Evolutionary conservation across 2,113 vertebrate genomes (phyloP).

Genomic region (Tupaia tana): DNA sequence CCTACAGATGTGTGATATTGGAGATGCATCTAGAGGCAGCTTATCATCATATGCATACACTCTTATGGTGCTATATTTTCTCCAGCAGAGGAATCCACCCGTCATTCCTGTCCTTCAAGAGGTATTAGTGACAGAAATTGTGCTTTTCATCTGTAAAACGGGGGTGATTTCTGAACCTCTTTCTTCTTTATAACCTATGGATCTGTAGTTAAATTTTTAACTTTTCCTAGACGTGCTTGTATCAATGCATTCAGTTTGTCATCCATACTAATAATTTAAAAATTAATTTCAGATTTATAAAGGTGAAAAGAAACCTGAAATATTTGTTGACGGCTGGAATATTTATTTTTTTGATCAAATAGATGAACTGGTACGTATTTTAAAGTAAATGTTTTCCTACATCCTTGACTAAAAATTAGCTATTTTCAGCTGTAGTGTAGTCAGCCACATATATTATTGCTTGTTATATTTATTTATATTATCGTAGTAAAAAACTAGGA

Average conservation of each 20-base stretch:
- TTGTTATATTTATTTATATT: constrained; percentile 19
- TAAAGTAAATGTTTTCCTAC: constrained; percentile 63
- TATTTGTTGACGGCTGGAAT: constrained; percentile 95
- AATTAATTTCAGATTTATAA: constrained; percentile 90
- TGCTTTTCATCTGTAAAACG: constrained; percentile 22
- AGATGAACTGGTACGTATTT: constrained; percentile 89
- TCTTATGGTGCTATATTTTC: constrained; percentile 97
- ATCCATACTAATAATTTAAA: constrained; percentile 76
- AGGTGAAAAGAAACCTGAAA: constrained; percentile 92
- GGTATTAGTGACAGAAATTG: constrained; percentile 83
- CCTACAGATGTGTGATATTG: constrained; percentile 95
- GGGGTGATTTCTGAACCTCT: constrained; percentile 1
- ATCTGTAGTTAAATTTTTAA: constrained; percentile 66
- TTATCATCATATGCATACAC: constrained; percentile 97
- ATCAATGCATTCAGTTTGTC: constrained; percentile 57
- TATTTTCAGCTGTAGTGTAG: not conserved
- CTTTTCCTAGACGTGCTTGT: constrained; percentile 69
- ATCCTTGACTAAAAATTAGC: constrained; percentile 58
- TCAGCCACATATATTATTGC: not conserved
- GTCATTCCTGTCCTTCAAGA: constrained; percentile 97
- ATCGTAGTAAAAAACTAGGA: not conserved
- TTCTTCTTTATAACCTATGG: not conserved
- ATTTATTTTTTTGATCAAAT: constrained; percentile 95
- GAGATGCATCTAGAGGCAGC: constrained; percentile 96
- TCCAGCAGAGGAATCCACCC: constrained; percentile 94